Percentiles rank a stretch among this genome's conserved stretches.
Conservation (phyloP, 2,888 invertebrate genomes). For the Sphaerophoria taeniata region DNA sequence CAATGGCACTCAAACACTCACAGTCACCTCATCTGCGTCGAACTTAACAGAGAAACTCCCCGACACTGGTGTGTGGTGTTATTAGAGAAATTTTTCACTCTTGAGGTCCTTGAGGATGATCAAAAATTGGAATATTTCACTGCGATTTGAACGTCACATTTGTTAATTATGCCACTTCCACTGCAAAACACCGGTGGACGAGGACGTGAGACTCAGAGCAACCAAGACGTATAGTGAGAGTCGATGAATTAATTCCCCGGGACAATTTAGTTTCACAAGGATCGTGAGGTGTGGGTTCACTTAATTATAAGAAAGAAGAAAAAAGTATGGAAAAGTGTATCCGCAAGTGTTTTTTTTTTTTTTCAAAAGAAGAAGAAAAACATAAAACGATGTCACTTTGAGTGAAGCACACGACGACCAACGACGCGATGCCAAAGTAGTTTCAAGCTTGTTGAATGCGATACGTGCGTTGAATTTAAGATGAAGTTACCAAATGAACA, state of each 20-base stretch:
- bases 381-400: slow-evolving; percentile 47
- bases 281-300: slow-evolving; percentile 56
- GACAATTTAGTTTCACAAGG: slow-evolving; percentile 61
- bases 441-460: slow-evolving; percentile 70
- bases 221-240: slow-evolving; percentile 27
- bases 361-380: background rate
- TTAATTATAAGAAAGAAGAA: slow-evolving; percentile 56
- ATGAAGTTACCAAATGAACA: slow-evolving; percentile 66
- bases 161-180: slow-evolving; percentile 70
- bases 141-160: slow-evolving; percentile 73
- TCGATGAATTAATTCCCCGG: slow-evolving; percentile 54
- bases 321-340: background rate
- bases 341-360: background rate
- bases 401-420: slow-evolving; percentile 9
- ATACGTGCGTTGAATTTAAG: slow-evolving; percentile 73
- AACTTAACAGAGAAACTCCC: slow-evolving; percentile 3
- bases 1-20: slow-evolving; percentile 38
- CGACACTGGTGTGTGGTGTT: slow-evolving; percentile 45
- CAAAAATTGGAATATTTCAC: slow-evolving; percentile 62
- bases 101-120: slow-evolving; percentile 46
- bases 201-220: background rate
- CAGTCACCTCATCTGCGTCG: background rate
- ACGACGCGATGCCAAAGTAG: slow-evolving; percentile 34
- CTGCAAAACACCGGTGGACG: background rate
- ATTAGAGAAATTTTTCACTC: slow-evolving; percentile 40